phyloP scores from a whole-genome alignment of 2,113 vertebrate species.

The Sinosuthora webbiana region DNA sequence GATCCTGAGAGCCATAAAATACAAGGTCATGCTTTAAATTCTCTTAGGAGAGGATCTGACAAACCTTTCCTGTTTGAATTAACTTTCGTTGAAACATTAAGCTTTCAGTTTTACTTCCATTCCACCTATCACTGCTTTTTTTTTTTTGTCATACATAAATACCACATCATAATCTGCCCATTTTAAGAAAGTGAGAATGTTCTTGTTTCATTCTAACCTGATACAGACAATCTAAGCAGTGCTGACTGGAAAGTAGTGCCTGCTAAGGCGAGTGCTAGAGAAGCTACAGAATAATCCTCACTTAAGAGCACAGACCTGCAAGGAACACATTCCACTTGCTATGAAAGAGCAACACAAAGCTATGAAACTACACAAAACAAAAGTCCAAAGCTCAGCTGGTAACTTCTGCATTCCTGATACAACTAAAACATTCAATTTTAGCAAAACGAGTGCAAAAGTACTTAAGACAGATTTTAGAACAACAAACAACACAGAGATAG shows the following conservation, averaged over 20 bases:
- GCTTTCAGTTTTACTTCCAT: not conserved
- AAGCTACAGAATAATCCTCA: not conserved
- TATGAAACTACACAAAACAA: not conserved
- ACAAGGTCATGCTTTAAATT: not conserved
- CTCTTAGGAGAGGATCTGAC: not conserved
- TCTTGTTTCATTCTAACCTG: not conserved
- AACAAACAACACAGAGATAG: not conserved
- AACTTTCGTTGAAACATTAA: not conserved
- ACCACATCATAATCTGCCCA: not conserved
- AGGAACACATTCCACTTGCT: not conserved
- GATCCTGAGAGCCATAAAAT: not conserved
- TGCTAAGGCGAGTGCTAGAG: not conserved
- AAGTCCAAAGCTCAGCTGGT: not conserved
- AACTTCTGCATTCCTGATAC: not conserved
- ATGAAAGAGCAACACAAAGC: not conserved
- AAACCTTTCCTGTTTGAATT: not conserved
- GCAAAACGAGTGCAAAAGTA: not conserved
- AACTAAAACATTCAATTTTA: not conserved
- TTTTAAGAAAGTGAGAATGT: not conserved
- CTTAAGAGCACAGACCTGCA: not conserved
- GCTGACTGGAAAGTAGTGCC: not conserved
- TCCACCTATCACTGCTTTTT: not conserved
- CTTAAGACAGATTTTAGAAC: not conserved
- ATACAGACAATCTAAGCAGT: not conserved
- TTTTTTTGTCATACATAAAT: not conserved